Evolutionary conservation across 2,888 invertebrate genomes (phyloP), one percentile per base, ranked within the genome.

Genomic region (Trimorus sp.): DNA sequence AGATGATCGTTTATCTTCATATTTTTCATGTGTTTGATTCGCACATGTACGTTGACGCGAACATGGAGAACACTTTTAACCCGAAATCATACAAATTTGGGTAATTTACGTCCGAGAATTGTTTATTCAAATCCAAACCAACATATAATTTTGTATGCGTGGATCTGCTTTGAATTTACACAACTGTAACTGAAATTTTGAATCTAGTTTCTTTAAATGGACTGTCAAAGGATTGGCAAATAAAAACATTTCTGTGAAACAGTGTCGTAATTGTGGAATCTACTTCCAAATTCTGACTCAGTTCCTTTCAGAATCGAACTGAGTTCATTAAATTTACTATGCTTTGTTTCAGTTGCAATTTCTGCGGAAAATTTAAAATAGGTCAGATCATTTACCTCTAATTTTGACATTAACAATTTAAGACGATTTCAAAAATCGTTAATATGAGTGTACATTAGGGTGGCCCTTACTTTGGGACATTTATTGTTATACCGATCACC

Each of bases 361-460:
- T 16, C 48, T 15, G 4, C 2, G 15, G 40, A 62, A 45, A 0
- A 62, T 12, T 42, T 15, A 62, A 62, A 62, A 26, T 56, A 37
- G 12, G n/a, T 11, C 14, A 71, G 45, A 48, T 40, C 12, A 42
- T 71, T 71, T 6, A 16, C 7, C 15, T 8, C 54, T 7, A 71
- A 1, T 36, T 62, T 7, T 16, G 15, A 8, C 9, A 54, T 45
- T 15, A 54, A 71, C 12, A 62, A 15, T 26, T 26, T 4, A 26
- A 0, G 36, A 8, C 37, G 62, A 36, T 37, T 71, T 15, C 45
- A 36, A 54, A 71, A 62, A 26, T 26, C 26, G 12, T 40, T 36
- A 4, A 63, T 62, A 15, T 71, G 14, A 45, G 37, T 36, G 11
- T 60, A 71, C 49, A n/a, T n/a, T n/a, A n/a, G n/a, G n/a, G n/a